A percentile compares a stretch with the other conserved stretches of the same genome.
phyloP scores from a whole-genome alignment of 2,888 invertebrate genomes.

The Corbicula japonica region DNA sequence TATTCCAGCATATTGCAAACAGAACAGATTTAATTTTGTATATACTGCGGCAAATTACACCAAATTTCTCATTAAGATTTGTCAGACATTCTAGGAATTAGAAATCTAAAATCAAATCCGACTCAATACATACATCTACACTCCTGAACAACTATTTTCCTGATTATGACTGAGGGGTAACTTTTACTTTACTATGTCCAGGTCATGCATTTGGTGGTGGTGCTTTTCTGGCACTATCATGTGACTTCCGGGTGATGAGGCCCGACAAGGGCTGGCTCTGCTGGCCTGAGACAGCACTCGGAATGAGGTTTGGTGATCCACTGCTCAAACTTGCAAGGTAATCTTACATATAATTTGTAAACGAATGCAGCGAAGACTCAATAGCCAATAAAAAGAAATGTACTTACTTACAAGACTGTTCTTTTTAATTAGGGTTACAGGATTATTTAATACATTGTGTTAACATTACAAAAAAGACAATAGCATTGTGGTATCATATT shows the following conservation, averaged over 20 bases:
- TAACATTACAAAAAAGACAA: neutral
- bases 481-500: neutral
- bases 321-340: constrained; percentile 62
- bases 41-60: neutral
- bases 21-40: neutral
- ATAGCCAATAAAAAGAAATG: neutral
- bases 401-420: neutral
- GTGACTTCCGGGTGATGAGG: constrained; percentile 74
- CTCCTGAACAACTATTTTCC: neutral
- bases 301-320: constrained; percentile 52
- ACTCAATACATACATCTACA: neutral
- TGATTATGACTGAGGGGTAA: neutral
- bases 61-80: neutral
- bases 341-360: neutral
- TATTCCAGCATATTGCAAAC: neutral
- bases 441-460: neutral
- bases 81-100: neutral
- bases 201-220: constrained; percentile 80
- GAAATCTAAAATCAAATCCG: neutral
- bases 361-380: neutral
- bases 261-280: constrained; percentile 74
- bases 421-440: neutral
- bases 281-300: constrained; percentile 74
- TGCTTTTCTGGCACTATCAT: constrained; percentile 71
- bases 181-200: constrained; percentile 21